Evolutionary conservation across 1,140 invertebrate genomes (phyloP).

Genomic region (Xylocopa sonorina): DNA sequence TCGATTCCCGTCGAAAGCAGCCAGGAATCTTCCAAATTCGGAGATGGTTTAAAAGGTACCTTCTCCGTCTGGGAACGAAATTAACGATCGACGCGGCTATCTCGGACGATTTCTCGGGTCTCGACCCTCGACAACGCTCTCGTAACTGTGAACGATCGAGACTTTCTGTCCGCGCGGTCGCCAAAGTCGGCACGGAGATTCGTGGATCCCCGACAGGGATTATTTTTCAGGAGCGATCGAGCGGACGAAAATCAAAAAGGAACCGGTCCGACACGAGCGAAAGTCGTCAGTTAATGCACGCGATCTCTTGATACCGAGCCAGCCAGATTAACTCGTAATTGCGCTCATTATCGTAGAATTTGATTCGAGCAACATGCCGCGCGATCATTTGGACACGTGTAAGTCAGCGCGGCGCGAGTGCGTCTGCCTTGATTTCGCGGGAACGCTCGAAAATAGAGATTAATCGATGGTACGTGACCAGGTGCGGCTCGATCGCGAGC

Average conservation of each 20-base stretch:
- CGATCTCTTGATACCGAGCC: conserved; percentile 53
- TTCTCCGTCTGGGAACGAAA: not conserved
- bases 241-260: conserved; percentile 61
- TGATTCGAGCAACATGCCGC: conserved; percentile 33
- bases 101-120: not conserved
- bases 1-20: conserved; percentile 2
- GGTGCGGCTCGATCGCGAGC: conserved; percentile 7
- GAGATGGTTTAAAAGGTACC: not conserved
- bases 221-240: conserved; percentile 56
- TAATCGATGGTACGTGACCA: conserved; percentile 40
- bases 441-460: conserved; percentile 26
- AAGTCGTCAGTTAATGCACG: conserved; percentile 58
- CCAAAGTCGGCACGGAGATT: conserved; percentile 39
- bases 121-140: not conserved
- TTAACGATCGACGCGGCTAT: not conserved
- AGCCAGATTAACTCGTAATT: conserved; percentile 66
- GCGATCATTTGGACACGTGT: not conserved
- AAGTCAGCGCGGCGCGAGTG: not conserved
- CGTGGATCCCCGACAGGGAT: conserved; percentile 17
- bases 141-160: not conserved
- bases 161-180: conserved; percentile 20
- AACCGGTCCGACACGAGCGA: conserved; percentile 65
- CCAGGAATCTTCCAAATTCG: not conserved
- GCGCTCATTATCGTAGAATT: conserved; percentile 64
- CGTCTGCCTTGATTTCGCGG: not conserved